Evolutionary conservation across 1,140 invertebrate species (phyloP).

Genomic region (Palaemon carinicauda): DNA sequence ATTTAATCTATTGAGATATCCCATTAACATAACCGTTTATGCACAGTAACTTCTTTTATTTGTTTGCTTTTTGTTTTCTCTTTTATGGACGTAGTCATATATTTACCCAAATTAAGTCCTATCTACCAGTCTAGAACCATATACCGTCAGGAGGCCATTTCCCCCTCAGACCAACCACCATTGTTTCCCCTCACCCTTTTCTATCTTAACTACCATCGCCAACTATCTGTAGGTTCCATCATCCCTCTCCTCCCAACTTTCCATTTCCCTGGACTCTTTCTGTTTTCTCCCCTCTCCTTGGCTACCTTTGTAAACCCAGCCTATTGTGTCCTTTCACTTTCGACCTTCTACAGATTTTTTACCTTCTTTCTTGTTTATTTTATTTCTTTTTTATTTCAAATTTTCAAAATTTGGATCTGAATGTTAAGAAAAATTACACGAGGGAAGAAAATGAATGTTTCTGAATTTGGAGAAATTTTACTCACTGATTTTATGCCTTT

Average conservation of each 20-base stretch:
- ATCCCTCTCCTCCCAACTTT: neutral
- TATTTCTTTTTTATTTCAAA: neutral
- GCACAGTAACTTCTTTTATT: no score
- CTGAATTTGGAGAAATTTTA: neutral
- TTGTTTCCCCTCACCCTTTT: neutral
- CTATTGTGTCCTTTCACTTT: neutral
- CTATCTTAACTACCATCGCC: neutral
- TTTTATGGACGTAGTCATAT: no score
- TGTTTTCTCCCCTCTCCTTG: neutral
- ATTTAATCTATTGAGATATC: no score
- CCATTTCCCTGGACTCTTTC: neutral
- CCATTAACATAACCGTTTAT: no score
- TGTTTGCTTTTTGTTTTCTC: no score
- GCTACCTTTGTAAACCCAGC: neutral
- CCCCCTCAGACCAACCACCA: neutral
- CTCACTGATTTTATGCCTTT: no score
- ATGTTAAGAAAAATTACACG: neutral
- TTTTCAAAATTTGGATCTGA: no score
- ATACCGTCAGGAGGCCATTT: neutral
- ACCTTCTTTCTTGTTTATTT: neutral
- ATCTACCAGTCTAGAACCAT: neutral
- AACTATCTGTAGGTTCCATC: neutral
- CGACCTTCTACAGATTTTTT: neutral
- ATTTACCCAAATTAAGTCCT: no score
- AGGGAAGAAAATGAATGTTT: neutral